These are phyloP conservation scores for Drosophila mulleri DNA, from an alignment of 2,888 invertebrate species.

Conservation along the genomic window DNA sequence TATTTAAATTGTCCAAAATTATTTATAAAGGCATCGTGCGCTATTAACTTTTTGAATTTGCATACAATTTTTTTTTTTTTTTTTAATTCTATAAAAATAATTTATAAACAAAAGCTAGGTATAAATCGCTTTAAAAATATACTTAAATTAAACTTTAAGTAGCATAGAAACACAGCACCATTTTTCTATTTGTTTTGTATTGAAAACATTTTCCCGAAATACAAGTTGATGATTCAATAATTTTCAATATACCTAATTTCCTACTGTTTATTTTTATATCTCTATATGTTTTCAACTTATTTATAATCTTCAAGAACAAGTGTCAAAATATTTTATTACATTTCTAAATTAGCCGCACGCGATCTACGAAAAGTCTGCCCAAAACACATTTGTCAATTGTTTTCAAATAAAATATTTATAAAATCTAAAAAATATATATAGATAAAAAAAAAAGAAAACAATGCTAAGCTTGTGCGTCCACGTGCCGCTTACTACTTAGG, in stretches of 20 bases:
- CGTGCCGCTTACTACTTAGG: conserved; percentile 59
- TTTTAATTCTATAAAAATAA: no score
- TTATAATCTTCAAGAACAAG: conserved; percentile 2
- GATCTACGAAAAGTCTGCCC: background rate
- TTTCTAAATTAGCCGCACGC: conserved; percentile 8
- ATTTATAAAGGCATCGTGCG: no score
- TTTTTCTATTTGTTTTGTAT: background rate
- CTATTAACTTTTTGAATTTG: no score
- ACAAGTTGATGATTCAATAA: background rate
- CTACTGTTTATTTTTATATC: conserved; percentile 1
- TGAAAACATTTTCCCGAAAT: background rate
- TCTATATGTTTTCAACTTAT: background rate
- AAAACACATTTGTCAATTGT: conserved; percentile 16
- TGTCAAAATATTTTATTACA: conserved; percentile 1
- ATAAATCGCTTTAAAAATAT: no score
- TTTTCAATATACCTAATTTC: background rate
- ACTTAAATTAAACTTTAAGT: no score
- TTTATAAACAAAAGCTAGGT: no score
- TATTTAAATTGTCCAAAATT: no score
- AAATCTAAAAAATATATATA: background rate
- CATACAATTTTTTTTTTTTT: no score
- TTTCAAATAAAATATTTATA: conserved; percentile 60
- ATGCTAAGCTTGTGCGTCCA: conserved; percentile 61
- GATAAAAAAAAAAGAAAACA: conserved; percentile 3
- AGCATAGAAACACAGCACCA: no score